Evolutionary conservation across 2,888 invertebrate species (phyloP), one percentile per base, ranked within the genome.

Genomic region (Apamea crenata): DNA sequence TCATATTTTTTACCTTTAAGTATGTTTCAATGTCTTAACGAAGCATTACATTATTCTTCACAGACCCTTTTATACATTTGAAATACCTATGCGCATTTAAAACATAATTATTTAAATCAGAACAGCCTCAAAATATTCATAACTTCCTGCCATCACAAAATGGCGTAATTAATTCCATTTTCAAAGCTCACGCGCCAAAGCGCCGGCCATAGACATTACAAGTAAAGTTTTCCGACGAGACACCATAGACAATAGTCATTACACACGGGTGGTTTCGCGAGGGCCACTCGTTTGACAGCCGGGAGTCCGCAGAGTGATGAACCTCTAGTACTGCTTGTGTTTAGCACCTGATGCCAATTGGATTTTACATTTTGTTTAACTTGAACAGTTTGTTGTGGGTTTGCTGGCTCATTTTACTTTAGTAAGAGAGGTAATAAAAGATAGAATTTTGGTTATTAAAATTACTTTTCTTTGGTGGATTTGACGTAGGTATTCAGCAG

Each of bases 201-300:
- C 77, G 61, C 29, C 74, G 61, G 92, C 95, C 96, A 94, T 95
- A 93, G 94, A 96, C 95, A 96, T 96, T 95, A 96, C 94, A 96
- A 95, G 94, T 95, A 94, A 96, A 96, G 95, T 96, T 96, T 95
- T 95, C 95, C 95, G 95, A 96, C 95, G 96, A 95, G 94, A 95
- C 96, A 94, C 95, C 96, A 94, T 94, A 96, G 96, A 96, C 96
- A 96, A 96, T 94, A 94, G 93, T 94, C 94, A 96, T 96, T 96
- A 95, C 94, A 94, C 94, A 95, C 94, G 96, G 95, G 84, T 92
- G 95, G 95, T 92, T 95, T 94, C 93, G 92, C 92, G 94, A 95
- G 95, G 94, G 94, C 95, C 93, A 94, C 93, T 94, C 73, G 44
- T 85, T 82, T 89, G 89, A 89, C 84, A 89, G 90, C 74, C 70